Evolutionary conservation across 1,140 invertebrate species (phyloP).

Genomic region (Hestina assimilis): DNA sequence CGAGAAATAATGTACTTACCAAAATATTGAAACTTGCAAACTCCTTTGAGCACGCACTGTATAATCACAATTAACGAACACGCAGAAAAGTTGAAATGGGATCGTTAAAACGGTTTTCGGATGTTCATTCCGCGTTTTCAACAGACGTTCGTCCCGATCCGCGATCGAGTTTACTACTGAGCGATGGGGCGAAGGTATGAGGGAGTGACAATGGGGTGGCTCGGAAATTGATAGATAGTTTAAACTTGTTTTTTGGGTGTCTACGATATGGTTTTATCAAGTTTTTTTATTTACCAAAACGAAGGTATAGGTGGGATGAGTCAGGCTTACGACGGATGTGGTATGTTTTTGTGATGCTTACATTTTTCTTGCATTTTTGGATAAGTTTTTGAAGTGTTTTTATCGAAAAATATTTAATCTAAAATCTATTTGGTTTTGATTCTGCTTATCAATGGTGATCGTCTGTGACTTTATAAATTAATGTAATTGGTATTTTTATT

Average conservation of each 20-base stretch:
- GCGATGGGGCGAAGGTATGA: slow-evolving; percentile 15
- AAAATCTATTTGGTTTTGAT: neutral
- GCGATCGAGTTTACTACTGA: slow-evolving; percentile 32
- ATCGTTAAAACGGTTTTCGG: slow-evolving; percentile 9
- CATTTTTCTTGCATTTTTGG: neutral
- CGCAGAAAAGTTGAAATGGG: slow-evolving; percentile 9
- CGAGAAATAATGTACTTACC: slow-evolving; percentile 23
- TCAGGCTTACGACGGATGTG: neutral
- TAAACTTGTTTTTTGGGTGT: slow-evolving; percentile 26
- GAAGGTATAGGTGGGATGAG: neutral
- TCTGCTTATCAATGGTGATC: neutral
- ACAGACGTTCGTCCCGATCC: slow-evolving; percentile 23
- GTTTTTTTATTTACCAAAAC: slow-evolving; percentile 15
- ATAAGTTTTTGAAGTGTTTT: neutral
- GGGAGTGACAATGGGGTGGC: slow-evolving; percentile 33
- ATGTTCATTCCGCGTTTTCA: slow-evolving; percentile 18
- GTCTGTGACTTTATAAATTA: too few relatives aligned
- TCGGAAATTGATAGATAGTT: slow-evolving; percentile 29
- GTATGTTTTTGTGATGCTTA: neutral
- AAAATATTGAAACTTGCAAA: slow-evolving; percentile 11
- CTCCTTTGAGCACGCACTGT: slow-evolving; percentile 29
- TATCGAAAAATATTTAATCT: too few relatives aligned
- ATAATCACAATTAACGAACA: slow-evolving; percentile 27
- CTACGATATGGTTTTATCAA: slow-evolving; percentile 16
- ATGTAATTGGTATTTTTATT: too few relatives aligned